Percentiles rank a stretch among this genome's conserved stretches.
Conservation (phyloP, 2,113 vertebrate genomes). For the Platanista minor region DNA sequence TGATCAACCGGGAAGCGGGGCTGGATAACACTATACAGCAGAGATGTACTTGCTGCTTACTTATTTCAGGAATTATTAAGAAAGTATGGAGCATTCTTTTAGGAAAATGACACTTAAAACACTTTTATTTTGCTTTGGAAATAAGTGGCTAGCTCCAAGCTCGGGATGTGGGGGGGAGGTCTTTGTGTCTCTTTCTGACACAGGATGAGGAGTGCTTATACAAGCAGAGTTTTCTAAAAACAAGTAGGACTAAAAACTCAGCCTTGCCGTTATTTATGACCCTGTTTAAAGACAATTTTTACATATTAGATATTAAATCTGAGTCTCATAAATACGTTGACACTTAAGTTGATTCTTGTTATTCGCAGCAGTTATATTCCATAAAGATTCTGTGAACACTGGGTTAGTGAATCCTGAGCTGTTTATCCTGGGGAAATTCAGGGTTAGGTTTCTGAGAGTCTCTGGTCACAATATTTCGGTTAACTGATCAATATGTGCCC, state of each 20-base stretch:
- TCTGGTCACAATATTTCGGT: neutral
- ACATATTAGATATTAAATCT: neutral
- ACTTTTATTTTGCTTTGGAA: neutral
- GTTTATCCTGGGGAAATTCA: neutral
- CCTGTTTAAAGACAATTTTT: neutral
- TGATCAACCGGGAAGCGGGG: neutral
- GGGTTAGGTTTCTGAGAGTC: neutral
- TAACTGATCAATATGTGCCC: neutral
- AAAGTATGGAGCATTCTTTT: neutral
- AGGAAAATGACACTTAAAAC: neutral
- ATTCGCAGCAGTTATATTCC: fast-evolving
- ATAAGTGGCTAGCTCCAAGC: neutral
- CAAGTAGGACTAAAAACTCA: neutral
- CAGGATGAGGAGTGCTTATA: no score
- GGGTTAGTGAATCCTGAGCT: neutral
- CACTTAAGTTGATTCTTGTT: neutral
- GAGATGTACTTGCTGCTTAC: neutral
- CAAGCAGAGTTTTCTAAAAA: neutral
- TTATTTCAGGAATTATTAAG: neutral
- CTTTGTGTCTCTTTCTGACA: no score
- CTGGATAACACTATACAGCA: fast-evolving
- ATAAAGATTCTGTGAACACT: neutral
- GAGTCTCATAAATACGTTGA: neutral
- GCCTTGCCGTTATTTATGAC: neutral
- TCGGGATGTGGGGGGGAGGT: no score